These are phyloP conservation scores for Neoarius graeffei DNA, from an alignment of 2,113 vertebrate genomes.

Conservation along the genomic window DNA sequence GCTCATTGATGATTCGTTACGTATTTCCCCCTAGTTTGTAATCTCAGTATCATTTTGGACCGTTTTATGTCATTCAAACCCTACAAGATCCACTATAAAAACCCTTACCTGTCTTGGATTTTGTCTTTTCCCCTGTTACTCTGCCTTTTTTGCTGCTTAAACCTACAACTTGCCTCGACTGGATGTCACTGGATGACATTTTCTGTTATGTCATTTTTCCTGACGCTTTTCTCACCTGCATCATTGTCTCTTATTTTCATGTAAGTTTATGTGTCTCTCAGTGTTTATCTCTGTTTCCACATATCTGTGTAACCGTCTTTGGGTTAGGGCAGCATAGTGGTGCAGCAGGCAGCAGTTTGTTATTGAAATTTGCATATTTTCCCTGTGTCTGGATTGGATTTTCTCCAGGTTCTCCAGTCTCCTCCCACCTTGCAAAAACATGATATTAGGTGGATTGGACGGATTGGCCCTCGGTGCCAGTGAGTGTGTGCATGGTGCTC, in stretches of 20 bases:
- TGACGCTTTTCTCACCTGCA: neutral
- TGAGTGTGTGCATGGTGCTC: neutral
- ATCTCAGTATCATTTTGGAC: neutral
- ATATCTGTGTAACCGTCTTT: neutral
- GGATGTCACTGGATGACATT: neutral
- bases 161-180: neutral
- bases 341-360: neutral
- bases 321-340: neutral
- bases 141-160: neutral
- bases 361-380: neutral
- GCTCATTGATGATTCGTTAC: neutral
- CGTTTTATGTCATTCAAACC: neutral
- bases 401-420: neutral
- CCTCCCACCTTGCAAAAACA: neutral
- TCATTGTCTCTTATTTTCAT: neutral
- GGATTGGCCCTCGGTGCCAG: neutral
- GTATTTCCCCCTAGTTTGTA: neutral
- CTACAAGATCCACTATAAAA: neutral
- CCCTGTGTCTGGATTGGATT: neutral
- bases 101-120: neutral
- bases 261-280: neutral
- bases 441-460: neutral
- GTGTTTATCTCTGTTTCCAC: neutral
- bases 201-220: neutral
- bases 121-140: neutral